A percentile compares a stretch with the other conserved stretches of the same genome.
Evolutionary conservation across 1,140 invertebrate species (phyloP).

Genomic region (Hylaeus anthracinus): DNA sequence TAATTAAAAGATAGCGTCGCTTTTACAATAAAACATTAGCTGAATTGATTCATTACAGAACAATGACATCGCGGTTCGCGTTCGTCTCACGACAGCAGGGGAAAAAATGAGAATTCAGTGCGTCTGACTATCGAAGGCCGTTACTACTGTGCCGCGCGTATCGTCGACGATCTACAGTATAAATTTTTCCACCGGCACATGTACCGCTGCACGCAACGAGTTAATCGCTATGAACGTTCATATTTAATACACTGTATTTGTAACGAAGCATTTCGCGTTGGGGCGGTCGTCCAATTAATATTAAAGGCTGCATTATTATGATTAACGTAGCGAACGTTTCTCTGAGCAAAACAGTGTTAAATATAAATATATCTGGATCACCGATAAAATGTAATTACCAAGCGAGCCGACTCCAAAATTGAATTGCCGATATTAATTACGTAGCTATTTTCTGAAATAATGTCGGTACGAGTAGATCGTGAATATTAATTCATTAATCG

Average conservation of each 20-base stretch:
- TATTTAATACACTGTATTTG: slow-evolving; percentile 8
- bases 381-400: not conserved
- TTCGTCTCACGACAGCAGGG: not conserved
- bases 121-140: slow-evolving; percentile 39
- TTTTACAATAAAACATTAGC: too few species aligned
- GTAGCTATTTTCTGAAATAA: not conserved
- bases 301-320: not conserved
- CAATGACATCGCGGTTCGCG: not conserved
- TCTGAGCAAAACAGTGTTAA: not conserved
- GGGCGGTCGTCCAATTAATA: not conserved
- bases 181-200: slow-evolving; percentile 19
- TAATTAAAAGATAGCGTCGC: too few species aligned
- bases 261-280: not conserved
- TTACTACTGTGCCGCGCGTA: slow-evolving; percentile 45
- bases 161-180: slow-evolving; percentile 30
- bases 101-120: not conserved
- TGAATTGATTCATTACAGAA: not conserved
- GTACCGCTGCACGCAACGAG: not conserved
- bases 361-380: not conserved
- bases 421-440: not conserved
- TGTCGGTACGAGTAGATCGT: too few species aligned
- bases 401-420: not conserved
- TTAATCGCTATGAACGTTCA: slow-evolving; percentile 10
- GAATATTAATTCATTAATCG: slow-evolving; percentile 36
- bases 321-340: not conserved